These are phyloP conservation scores for Oscheius sp. DNA, from an alignment of 2,888 invertebrate genomes.

Conservation along the genomic window DNA sequence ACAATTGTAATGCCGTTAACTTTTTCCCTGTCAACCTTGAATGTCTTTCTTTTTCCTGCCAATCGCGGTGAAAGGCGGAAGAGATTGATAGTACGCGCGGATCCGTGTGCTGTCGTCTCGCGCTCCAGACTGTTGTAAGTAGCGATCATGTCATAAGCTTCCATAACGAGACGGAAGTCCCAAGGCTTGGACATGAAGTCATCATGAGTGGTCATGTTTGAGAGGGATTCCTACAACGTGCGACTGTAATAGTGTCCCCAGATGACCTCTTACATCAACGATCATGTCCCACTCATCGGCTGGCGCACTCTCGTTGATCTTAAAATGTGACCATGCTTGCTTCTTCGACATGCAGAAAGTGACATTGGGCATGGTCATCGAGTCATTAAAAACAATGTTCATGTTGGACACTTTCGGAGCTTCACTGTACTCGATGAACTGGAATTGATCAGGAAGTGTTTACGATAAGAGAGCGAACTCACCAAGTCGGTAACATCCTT, in stretches of 20 bases:
- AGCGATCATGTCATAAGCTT: slow-evolving; percentile 70
- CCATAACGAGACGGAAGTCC: slow-evolving; percentile 70
- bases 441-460: slow-evolving; percentile 31
- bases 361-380: slow-evolving; percentile 71
- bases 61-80: slow-evolving; percentile 62
- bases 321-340: slow-evolving; percentile 72
- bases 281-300: slow-evolving; percentile 66
- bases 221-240: slow-evolving; percentile 56
- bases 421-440: slow-evolving; percentile 66
- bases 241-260: slow-evolving; percentile 1
- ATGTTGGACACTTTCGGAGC: slow-evolving; percentile 71
- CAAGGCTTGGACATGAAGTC: slow-evolving; percentile 64
- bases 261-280: slow-evolving; percentile 52
- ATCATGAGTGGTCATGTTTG: slow-evolving; percentile 66
- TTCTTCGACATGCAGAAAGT: slow-evolving; percentile 71
- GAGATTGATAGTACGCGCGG: slow-evolving; percentile 63
- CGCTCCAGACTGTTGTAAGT: slow-evolving; percentile 66
- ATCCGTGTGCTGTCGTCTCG: slow-evolving; percentile 69
- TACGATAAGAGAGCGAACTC: slow-evolving; percentile 23
- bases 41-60: slow-evolving; percentile 63
- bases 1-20: neutral
- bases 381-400: slow-evolving; percentile 71
- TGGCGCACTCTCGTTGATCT: slow-evolving; percentile 60
- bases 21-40: slow-evolving; percentile 54
- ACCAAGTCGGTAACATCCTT: slow-evolving; percentile 70